Conservation (phyloP, 2,888 invertebrate species). For the Tanytarsus gracilentus region DNA sequence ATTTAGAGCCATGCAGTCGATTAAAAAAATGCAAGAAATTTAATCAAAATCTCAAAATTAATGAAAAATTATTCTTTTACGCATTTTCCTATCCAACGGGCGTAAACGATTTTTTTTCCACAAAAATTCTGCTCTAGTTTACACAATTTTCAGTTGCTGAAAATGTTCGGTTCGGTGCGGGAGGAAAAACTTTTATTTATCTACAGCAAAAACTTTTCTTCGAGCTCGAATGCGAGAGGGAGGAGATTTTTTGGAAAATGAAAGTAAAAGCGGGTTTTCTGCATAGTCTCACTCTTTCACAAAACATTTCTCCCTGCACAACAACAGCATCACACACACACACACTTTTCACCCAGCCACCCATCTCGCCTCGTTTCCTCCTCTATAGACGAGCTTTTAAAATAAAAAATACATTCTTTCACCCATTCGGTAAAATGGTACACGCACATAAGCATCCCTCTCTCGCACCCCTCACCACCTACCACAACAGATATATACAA, state of each 20-base stretch:
- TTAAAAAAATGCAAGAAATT: no score
- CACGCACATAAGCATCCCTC: not conserved
- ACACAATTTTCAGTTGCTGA: slow-evolving; percentile 2
- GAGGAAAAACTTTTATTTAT: slow-evolving; percentile 11
- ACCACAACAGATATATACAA: no score
- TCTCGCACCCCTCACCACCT: not conserved
- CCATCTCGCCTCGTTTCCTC: no score
- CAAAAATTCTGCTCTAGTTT: not conserved
- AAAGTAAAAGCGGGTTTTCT: slow-evolving; percentile 26
- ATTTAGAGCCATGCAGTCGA: no score
- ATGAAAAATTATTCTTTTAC: no score
- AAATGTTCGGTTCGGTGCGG: not conserved
- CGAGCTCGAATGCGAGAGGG: not conserved
- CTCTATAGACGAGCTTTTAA: not conserved
- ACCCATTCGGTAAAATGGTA: not conserved
- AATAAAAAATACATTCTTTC: not conserved
- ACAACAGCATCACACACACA: no score
- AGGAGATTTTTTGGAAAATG: slow-evolving; percentile 11
- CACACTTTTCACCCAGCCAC: no score
- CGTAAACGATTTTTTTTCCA: not conserved
- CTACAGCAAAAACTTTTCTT: not conserved
- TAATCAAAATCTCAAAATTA: no score
- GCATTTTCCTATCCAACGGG: no score
- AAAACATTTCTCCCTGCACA: no score
- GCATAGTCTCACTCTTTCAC: no score